Evolutionary conservation across 2,888 invertebrate genomes (phyloP), one percentile per base, ranked within the genome.

Genomic region (Stomorhina lunata): DNA sequence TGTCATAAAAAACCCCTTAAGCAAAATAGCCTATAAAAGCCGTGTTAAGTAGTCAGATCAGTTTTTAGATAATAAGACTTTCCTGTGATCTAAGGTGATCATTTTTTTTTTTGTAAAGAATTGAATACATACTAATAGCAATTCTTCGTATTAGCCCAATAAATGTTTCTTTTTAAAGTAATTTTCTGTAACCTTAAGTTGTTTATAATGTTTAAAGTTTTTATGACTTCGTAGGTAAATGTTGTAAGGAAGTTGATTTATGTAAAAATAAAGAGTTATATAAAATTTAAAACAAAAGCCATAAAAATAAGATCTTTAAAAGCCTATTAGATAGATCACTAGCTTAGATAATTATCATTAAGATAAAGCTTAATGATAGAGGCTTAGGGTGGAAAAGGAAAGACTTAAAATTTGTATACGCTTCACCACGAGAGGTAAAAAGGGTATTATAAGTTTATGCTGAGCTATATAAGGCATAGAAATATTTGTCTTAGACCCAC

Each of bases 141-240:
- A 2, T 48, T 2, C n/a, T n/a, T n/a, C n/a, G n/a, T n/a, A n/a
- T n/a, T n/a, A n/a, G n/a, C n/a, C n/a, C n/a, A n/a, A n/a, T n/a
- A n/a, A n/a, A n/a, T n/a, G n/a, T n/a, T n/a, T n/a, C n/a, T n/a
- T n/a, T n/a, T n/a, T n/a, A n/a, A n/a, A n/a, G n/a, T 48, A 48
- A 65, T 29, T 7, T n/a, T 34, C 9, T 34, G 1, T 10, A 15
- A 17, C 27, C 27, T 43, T 29, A 55, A 55, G 55, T 10, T 29
- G 17, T 29, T 27, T 69, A 55, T 29, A 69, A 20, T 55, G 55
- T 69, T 69, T 55, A 10, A 55, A 27, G 12, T 29, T 69, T 69
- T 53, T 29, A 68, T 37, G 34, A 22, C 50, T 50, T 66, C n/a
- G n/a, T n/a, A n/a, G 50, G 37, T 55, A 55, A 55, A 29, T 37